Evolutionary conservation across 2,797 vertebrate genomes (phyloP).

Genomic region (Lerista edwardsae): DNA sequence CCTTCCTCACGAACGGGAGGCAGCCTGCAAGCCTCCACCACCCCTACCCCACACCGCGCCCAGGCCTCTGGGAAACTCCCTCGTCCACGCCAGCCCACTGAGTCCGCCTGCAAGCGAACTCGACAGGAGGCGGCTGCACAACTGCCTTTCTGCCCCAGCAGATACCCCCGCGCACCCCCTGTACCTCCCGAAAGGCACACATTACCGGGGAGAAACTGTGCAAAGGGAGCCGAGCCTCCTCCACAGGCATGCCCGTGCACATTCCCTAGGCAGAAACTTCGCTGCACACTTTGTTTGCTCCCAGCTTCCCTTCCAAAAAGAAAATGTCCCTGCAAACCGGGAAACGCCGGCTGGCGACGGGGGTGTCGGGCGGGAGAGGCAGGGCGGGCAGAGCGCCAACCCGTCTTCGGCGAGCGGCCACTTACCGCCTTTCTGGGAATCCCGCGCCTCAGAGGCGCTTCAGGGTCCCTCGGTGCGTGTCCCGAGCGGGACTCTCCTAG

Average conservation of each 20-base stretch:
- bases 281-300: background rate
- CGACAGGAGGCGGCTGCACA: background rate
- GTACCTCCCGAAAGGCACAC: too few species aligned
- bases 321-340: background rate
- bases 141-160: too few species aligned
- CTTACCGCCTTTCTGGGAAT: background rate
- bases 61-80: background rate
- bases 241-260: background rate
- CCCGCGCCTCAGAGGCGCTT: conserved; percentile 8
- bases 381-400: background rate
- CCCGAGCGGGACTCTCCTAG: conserved; percentile 33
- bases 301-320: background rate
- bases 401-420: background rate
- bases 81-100: background rate
- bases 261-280: conserved; percentile 21
- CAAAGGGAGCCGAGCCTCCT: too few species aligned
- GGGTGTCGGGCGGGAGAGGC: background rate
- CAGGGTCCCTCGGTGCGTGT: conserved; percentile 7
- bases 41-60: too few species aligned
- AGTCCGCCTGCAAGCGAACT: background rate
- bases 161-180: too few species aligned
- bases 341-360: too few species aligned
- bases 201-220: too few species aligned
- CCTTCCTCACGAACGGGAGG: background rate
- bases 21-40: background rate